These are phyloP conservation scores for Peromyscus maniculatus DNA, from an alignment of 2,113 vertebrate species.

Conservation along the genomic window DNA sequence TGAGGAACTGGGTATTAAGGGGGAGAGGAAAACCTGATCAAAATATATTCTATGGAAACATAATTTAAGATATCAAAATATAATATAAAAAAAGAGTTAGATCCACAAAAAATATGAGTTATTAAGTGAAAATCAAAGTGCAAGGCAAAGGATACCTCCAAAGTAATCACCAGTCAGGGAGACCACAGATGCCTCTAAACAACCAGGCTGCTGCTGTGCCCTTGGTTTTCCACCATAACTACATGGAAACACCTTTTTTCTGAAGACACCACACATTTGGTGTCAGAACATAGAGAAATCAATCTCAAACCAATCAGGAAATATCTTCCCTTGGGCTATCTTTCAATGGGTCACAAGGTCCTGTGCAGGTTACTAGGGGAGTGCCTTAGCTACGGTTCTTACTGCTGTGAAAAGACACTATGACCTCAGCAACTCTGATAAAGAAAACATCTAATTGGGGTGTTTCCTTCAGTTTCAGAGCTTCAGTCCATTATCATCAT, in stretches of 20 bases:
- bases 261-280: not conserved
- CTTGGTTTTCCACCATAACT: not conserved
- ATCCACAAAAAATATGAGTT: not conserved
- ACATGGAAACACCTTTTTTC: not conserved
- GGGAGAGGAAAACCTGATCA: not conserved
- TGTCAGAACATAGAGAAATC: not conserved
- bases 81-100: not conserved
- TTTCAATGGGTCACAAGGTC: not conserved
- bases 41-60: not conserved
- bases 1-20: not conserved
- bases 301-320: not conserved
- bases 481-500: no score
- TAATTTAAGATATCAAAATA: not conserved
- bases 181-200: not conserved
- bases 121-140: not conserved
- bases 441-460: no score
- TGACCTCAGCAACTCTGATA: no score
- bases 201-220: not conserved
- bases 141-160: not conserved
- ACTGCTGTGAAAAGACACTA: no score
- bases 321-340: not conserved
- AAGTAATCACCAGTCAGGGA: rapidly evolving
- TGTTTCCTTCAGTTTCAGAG: no score
- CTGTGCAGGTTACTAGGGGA: not conserved
- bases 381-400: no score